phyloP scores from a whole-genome alignment of 2,888 invertebrate species.

The Mythimna impura region DNA sequence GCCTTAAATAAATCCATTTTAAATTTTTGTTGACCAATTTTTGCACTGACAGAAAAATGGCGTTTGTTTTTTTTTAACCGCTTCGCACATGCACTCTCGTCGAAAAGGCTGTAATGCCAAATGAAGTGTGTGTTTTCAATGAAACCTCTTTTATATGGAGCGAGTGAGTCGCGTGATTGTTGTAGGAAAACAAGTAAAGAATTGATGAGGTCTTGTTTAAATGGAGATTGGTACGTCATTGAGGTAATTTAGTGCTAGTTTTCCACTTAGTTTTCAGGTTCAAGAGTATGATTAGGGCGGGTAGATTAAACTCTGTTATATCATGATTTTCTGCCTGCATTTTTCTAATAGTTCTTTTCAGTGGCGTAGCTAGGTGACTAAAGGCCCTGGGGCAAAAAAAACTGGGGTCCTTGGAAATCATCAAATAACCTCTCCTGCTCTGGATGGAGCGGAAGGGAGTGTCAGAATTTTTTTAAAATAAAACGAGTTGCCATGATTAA shows the following conservation, averaged over 20 bases:
- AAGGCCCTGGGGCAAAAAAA: too few species aligned
- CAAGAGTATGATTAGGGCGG: constrained; percentile 13
- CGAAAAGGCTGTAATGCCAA: constrained; percentile 38
- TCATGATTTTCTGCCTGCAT: too few species aligned
- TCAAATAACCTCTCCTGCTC: too few species aligned
- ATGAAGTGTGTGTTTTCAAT: constrained; percentile 43
- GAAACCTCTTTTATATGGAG: constrained; percentile 55
- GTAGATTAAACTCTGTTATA: background rate
- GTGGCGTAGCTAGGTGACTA: too few species aligned
- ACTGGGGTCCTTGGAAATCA: too few species aligned
- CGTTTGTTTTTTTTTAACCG: constrained; percentile 13
- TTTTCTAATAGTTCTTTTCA: too few species aligned
- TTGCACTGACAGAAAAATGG: constrained; percentile 7
- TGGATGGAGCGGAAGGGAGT: too few species aligned
- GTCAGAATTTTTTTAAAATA: too few species aligned
- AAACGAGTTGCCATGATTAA: too few species aligned
- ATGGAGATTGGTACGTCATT: constrained; percentile 36
- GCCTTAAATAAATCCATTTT: constrained; percentile 24
- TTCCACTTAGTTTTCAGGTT: constrained; percentile 23
- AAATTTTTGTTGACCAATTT: constrained; percentile 1
- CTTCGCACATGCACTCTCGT: constrained; percentile 16
- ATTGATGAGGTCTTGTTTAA: constrained; percentile 56
- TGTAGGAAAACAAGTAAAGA: constrained; percentile 59
- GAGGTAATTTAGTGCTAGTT: constrained; percentile 21
- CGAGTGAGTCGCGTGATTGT: constrained; percentile 55